These are phyloP conservation scores for Smutsia temminckii DNA, from an alignment of 2,797 vertebrate species.

Conservation along the genomic window DNA sequence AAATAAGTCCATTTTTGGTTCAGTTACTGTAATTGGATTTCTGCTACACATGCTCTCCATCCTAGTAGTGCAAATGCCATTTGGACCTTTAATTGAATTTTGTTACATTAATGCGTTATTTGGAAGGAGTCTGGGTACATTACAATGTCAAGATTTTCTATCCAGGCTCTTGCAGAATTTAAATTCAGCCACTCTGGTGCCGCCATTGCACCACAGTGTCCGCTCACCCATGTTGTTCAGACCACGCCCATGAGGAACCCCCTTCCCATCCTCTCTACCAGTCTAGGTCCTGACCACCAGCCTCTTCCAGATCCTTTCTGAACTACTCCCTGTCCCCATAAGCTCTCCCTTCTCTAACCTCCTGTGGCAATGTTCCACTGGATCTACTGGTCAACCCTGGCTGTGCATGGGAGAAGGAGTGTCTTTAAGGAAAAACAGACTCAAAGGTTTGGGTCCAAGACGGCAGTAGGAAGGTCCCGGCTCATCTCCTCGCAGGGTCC, in stretches of 20 bases:
- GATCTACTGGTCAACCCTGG: neutral
- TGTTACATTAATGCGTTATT: neutral
- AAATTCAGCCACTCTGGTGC: too few species aligned
- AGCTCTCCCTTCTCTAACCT: neutral
- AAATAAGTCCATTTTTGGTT: neutral
- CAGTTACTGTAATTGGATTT: neutral
- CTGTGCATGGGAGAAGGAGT: neutral
- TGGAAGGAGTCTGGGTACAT: neutral
- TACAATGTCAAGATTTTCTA: neutral
- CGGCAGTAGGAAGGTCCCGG: neutral
- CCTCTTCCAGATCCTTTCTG: neutral
- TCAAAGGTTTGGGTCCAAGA: neutral
- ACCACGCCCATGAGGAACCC: neutral
- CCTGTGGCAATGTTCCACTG: neutral
- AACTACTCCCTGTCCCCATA: neutral
- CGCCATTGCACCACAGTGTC: neutral
- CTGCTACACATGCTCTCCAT: neutral
- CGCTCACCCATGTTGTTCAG: neutral
- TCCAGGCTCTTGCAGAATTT: neutral
- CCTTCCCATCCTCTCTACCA: neutral
- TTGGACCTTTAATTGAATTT: neutral
- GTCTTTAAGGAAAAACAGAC: neutral
- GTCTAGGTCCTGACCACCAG: neutral
- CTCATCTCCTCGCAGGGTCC: neutral
- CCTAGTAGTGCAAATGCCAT: neutral